These are phyloP conservation scores for Sisor rabdophorus DNA, from an alignment of 2,113 vertebrate genomes.

Conservation along the genomic window DNA sequence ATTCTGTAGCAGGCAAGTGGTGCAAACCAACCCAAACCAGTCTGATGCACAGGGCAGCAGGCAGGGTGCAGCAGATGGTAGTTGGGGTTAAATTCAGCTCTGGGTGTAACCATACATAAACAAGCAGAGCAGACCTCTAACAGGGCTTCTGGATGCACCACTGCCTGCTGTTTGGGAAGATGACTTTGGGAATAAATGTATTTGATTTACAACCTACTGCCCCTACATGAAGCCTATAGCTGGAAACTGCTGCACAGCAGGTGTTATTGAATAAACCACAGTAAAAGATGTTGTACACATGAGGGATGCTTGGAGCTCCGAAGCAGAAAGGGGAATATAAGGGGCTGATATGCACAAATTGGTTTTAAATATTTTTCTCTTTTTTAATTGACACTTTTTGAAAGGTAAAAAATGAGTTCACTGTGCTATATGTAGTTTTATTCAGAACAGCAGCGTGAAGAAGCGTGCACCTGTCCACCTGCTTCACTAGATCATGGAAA, in stretches of 20 bases:
- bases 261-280: neutral
- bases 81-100: slow-evolving; percentile 54
- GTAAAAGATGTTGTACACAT: neutral
- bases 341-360: neutral
- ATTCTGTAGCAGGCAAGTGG: slow-evolving; percentile 39
- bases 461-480: slow-evolving; percentile 26
- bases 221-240: slow-evolving; percentile 7
- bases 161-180: slow-evolving; percentile 34
- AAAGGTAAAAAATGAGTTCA: neutral
- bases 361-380: neutral
- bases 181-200: slow-evolving; percentile 28
- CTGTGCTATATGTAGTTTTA: neutral
- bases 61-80: slow-evolving; percentile 48
- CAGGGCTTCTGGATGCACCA: slow-evolving; percentile 43
- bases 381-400: neutral
- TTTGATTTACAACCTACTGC: slow-evolving; percentile 33
- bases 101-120: slow-evolving; percentile 54
- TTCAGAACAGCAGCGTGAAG: neutral
- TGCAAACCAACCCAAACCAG: slow-evolving; percentile 50
- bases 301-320: neutral
- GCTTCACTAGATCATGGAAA: neutral
- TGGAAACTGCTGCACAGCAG: slow-evolving; percentile 8
- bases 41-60: slow-evolving; percentile 40
- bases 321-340: neutral
- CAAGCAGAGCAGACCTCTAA: slow-evolving; percentile 49